Evolutionary conservation across 2,113 vertebrate species (phyloP).

Genomic region (Oryzias javanicus): DNA sequence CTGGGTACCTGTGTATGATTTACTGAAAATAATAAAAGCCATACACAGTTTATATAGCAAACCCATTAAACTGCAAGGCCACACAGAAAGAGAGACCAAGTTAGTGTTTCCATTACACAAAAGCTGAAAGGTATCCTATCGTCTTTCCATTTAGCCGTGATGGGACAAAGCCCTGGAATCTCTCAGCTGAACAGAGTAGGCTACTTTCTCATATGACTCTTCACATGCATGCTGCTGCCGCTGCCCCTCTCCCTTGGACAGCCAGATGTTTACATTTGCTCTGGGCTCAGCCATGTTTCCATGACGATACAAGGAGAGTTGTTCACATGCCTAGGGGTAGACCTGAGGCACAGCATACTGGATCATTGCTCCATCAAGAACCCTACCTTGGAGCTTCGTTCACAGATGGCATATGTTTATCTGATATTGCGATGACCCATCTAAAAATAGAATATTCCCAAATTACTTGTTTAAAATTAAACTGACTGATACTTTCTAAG

Average conservation of each 20-base stretch:
- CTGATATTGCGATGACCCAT: neutral
- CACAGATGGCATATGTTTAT: constrained; percentile 5
- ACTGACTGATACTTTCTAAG: neutral
- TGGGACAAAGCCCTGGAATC: constrained; percentile 58
- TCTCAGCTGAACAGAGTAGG: constrained; percentile 30
- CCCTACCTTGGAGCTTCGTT: constrained; percentile 20
- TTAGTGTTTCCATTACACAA: constrained; percentile 43
- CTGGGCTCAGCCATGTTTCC: constrained; percentile 73
- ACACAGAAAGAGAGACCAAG: constrained; percentile 6
- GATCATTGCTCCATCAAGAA: constrained; percentile 33
- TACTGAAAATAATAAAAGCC: no score
- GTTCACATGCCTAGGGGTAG: constrained; percentile 60
- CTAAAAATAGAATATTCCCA: neutral
- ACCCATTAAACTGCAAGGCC: neutral
- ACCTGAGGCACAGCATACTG: constrained; percentile 48
- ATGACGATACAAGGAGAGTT: constrained; percentile 69
- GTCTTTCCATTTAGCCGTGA: constrained; percentile 50
- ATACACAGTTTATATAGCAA: no score
- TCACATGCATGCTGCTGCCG: constrained; percentile 56
- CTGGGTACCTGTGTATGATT: no score
- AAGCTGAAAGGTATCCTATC: constrained; percentile 57
- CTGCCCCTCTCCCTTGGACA: constrained; percentile 60
- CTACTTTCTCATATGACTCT: constrained; percentile 51
- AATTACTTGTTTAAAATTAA: constrained; percentile 2
- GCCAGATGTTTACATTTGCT: constrained; percentile 75